These are phyloP conservation scores for Falcunculus frontatus DNA, from an alignment of 2,113 vertebrate genomes.

Conservation along the genomic window DNA sequence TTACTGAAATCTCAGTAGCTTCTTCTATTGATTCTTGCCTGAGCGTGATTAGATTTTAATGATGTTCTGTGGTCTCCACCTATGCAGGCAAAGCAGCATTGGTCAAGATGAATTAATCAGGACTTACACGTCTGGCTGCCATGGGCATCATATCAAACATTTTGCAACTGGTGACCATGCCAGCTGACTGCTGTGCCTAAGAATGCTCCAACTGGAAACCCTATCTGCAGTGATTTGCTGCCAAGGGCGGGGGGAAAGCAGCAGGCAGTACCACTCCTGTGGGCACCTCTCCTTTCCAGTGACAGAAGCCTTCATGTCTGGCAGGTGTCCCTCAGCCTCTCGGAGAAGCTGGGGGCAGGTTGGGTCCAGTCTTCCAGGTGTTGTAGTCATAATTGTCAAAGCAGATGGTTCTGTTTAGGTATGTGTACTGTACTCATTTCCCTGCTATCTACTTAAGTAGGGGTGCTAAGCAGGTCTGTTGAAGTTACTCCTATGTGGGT, in stretches of 20 bases:
- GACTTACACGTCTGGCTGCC: not conserved
- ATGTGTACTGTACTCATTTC: not conserved
- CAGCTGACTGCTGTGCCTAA: conserved; percentile 25
- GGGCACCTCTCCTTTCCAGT: not conserved
- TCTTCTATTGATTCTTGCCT: conserved; percentile 30
- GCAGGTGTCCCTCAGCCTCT: not conserved
- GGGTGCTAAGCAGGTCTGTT: not conserved
- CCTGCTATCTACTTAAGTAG: not conserved
- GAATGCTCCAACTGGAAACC: conserved; percentile 29
- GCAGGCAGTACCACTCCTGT: conserved; percentile 3
- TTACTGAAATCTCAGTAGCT: conserved; percentile 32
- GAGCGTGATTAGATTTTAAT: conserved; percentile 18
- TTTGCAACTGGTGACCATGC: not conserved
- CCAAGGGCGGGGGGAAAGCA: conserved; percentile 15
- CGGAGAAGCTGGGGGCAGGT: not conserved
- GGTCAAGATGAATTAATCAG: conserved; percentile 41
- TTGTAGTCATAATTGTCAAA: not conserved
- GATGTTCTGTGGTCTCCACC: not conserved
- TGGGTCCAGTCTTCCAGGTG: conserved; percentile 20
- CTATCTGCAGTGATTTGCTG: not conserved
- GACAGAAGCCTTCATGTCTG: not conserved
- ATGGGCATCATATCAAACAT: conserved; percentile 5
- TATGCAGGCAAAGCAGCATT: not conserved
- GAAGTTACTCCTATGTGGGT: not conserved
- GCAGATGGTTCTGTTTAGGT: conserved; percentile 30